A percentile compares a stretch with the other conserved stretches of the same genome.
Conservation (phyloP, 2,888 invertebrate genomes). For the Caenorhabditis japonica region DNA sequence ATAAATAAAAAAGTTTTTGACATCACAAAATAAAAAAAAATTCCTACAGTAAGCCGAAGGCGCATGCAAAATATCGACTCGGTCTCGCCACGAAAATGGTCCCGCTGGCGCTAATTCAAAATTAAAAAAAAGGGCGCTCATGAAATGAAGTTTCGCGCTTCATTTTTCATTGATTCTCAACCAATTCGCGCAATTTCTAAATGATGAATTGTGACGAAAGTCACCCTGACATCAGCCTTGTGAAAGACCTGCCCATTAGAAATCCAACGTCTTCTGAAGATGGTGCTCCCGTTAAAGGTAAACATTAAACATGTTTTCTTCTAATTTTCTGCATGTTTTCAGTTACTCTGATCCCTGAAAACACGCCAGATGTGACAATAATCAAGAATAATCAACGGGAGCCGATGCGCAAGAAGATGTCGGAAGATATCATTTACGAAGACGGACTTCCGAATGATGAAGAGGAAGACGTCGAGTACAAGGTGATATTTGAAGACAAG, state of each 20-base stretch:
- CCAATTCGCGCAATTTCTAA: too few relatives aligned
- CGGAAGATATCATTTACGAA: constrained; percentile 25
- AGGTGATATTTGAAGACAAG: constrained; percentile 10
- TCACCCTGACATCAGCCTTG: constrained; percentile 3
- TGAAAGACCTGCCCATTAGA: neutral
- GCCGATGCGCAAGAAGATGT: too few relatives aligned
- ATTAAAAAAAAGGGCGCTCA: neutral
- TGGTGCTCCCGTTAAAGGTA: constrained; percentile 1
- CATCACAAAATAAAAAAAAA: too few relatives aligned
- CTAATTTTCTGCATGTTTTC: neutral
- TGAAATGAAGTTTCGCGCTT: neutral
- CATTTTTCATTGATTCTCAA: constrained; percentile 1
- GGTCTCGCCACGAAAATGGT: neutral
- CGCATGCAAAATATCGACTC: neutral
- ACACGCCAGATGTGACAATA: too few relatives aligned
- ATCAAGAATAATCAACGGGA: too few relatives aligned
- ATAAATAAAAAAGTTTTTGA: too few relatives aligned
- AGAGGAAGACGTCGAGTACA: constrained; percentile 8
- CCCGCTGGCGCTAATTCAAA: constrained; percentile 11
- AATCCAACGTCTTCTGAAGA: neutral
- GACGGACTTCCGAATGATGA: constrained; percentile 22
- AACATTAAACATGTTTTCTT: neutral
- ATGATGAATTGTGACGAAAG: constrained; percentile 1
- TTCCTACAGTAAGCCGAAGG: neutral
- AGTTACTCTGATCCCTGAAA: too few relatives aligned